phyloP scores from a whole-genome alignment of 2,888 invertebrate species.

The Tanytarsus gracilentus region DNA sequence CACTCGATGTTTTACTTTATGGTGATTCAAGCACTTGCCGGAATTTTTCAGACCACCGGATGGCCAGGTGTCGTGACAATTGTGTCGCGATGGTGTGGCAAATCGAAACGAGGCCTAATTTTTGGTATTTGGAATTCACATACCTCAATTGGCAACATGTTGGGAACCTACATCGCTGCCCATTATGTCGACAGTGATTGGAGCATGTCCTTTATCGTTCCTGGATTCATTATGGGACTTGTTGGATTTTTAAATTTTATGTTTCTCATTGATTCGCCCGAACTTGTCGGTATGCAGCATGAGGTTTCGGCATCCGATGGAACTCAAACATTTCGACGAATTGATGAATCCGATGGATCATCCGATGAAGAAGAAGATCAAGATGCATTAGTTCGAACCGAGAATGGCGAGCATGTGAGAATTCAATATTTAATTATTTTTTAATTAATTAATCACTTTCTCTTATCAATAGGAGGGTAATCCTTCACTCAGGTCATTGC shows the following conservation, averaged over 20 bases:
- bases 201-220: slow-evolving; percentile 86
- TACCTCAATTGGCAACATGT: slow-evolving; percentile 89
- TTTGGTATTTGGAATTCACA: slow-evolving; percentile 98
- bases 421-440: not conserved
- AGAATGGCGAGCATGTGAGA: slow-evolving; percentile 13
- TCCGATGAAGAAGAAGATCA: not conserved
- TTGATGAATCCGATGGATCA: slow-evolving; percentile 16
- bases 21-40: slow-evolving; percentile 74
- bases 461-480: slow-evolving; percentile 30
- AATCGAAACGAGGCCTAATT: slow-evolving; percentile 78
- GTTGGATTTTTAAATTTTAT: slow-evolving; percentile 68
- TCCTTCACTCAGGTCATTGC: slow-evolving; percentile 30
- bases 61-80: slow-evolving; percentile 49
- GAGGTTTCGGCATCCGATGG: slow-evolving; percentile 8
- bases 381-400: not conserved
- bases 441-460: slow-evolving; percentile 1
- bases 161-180: slow-evolving; percentile 82
- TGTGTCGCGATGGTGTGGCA: slow-evolving; percentile 96
- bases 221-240: slow-evolving; percentile 69
- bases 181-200: slow-evolving; percentile 77
- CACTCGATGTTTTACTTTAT: slow-evolving; percentile 77
- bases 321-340: slow-evolving; percentile 6
- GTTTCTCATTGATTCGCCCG: slow-evolving; percentile 75
- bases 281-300: slow-evolving; percentile 51
- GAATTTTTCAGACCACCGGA: slow-evolving; percentile 84